Conservation (phyloP, 2,888 invertebrate species). For the Branchellion lobata region DNA sequence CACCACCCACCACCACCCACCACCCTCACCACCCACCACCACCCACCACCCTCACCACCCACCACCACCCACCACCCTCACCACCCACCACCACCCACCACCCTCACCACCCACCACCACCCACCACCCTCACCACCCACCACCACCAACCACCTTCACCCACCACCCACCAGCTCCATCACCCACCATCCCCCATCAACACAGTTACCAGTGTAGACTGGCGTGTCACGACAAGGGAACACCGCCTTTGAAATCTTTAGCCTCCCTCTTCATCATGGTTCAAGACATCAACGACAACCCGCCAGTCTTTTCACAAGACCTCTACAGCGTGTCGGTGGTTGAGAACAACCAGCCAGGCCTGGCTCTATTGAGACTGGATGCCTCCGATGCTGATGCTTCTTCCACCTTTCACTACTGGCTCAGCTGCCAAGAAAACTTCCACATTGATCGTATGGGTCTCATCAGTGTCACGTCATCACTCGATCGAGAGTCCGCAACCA, state of each 20-base stretch:
- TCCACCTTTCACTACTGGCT: neutral
- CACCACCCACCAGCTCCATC: no score
- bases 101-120: no score
- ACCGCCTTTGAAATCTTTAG: neutral
- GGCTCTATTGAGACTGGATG: neutral
- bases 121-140: no score
- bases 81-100: no score
- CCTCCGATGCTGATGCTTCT: neutral
- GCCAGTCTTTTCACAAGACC: neutral
- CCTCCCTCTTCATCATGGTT: neutral
- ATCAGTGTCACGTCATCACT: neutral
- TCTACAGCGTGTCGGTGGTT: neutral
- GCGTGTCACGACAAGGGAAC: neutral
- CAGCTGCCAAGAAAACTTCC: neutral
- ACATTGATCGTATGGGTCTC: neutral
- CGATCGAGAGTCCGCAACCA: neutral
- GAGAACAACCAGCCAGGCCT: neutral
- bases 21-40: no score
- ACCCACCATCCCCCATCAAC: neutral
- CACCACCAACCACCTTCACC: no score
- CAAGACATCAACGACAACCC: constrained; percentile 5
- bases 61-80: no score
- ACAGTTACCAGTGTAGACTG: constrained; percentile 5
- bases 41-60: no score
- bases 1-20: no score